Base-by-base conservation (phyloP, 2,888 invertebrate genomes). In the Smittia sp. region DNA sequence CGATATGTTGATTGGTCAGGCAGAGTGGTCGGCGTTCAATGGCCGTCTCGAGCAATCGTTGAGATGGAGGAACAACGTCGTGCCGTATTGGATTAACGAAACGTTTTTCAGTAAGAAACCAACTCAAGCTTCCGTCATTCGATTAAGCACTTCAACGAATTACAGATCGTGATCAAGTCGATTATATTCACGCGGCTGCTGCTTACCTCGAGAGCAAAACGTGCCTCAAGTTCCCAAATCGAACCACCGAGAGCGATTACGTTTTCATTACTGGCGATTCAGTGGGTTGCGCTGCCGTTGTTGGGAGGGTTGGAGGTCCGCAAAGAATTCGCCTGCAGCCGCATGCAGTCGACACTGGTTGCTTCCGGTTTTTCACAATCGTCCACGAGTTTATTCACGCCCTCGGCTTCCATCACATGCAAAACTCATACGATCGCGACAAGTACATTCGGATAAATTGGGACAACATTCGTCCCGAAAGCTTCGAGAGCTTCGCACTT, bases 81-180 rank as follows among this genome's bases (percentile, higher is more conserved):
- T 92, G 1, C 89, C 90, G 11, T 92, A 90, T 78, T 81, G 84
- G 76, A 86, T 92, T 66, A 85, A 84, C 22, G 85, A 86, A 13
- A 78, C 80, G 54, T 90, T 87, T 78, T 72, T 62, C 39, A 24
- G 72, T 72, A 72, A 72, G 39, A 32, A n/a, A 62, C 24, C 1
- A 20, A 38, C 20, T 22, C 6, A 63, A 18, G 32, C 58, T 52
- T 32, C 39, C 20, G 54, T 15, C 9, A 24, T 22, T 62, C 18
- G 27, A 72, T 20, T 38, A 58, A 58, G 62, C 20, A 72, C 4
- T 22, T 24, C 2, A 6, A 1, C 3, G 7, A 25, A 24, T 63
- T 54, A 32, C 54, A 62, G 58, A 72, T 27, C 32, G 52, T 13
- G 62, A 72, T 20, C 72, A 72, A 39, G 22, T 72, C 32, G 7